A percentile compares a stretch with the other conserved stretches of the same genome.
These are phyloP conservation scores for Salvelinus fontinalis DNA, from an alignment of 2,113 vertebrate species.

Conservation along the genomic window DNA sequence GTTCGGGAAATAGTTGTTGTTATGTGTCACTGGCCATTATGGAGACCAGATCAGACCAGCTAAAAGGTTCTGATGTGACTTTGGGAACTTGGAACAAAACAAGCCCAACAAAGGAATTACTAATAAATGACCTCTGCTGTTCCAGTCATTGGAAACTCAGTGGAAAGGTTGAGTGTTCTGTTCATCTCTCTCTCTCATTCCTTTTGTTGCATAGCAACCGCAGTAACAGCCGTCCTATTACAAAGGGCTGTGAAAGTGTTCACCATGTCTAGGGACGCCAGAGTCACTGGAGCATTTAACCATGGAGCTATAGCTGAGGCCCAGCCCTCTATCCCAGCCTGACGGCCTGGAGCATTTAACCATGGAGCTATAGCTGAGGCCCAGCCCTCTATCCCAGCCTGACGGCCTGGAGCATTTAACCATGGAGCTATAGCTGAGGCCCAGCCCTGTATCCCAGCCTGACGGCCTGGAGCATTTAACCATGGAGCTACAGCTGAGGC, in stretches of 20 bases:
- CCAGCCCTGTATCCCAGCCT: background rate
- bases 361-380: background rate
- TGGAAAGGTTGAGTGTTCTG: constrained; percentile 20
- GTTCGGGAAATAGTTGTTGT: no score
- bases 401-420: constrained; percentile 39
- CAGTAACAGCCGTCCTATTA: constrained; percentile 43
- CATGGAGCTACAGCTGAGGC: constrained; percentile 1
- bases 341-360: constrained; percentile 39
- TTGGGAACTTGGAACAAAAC: background rate
- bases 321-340: background rate
- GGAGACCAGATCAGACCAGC: background rate
- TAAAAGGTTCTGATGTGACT: background rate
- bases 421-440: background rate
- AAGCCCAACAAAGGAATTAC: background rate
- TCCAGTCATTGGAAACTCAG: background rate
- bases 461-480: constrained; percentile 38
- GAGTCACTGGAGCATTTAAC: constrained; percentile 44
- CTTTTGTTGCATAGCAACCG: constrained; percentile 47
- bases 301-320: constrained; percentile 1
- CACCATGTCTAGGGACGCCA: constrained; percentile 47
- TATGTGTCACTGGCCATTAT: no score
- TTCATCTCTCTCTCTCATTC: constrained; percentile 18
- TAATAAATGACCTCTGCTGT: background rate
- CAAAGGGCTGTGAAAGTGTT: constrained; percentile 43
- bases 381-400: background rate